Evolutionary conservation across 1,140 invertebrate species (phyloP).

Genomic region (Diachasma alloeum): DNA sequence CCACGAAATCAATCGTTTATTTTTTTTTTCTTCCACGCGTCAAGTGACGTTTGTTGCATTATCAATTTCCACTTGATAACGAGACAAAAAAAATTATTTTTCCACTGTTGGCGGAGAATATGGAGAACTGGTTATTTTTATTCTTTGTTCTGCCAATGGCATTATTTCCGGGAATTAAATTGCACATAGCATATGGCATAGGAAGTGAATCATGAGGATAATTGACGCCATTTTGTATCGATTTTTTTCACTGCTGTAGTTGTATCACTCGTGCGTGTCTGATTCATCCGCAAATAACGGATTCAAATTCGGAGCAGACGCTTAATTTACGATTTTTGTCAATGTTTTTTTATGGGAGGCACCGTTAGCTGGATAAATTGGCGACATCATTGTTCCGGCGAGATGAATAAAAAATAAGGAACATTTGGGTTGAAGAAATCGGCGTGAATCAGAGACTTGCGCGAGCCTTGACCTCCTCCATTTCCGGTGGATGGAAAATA

Average conservation of each 20-base stretch:
- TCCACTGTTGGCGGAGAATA: background rate
- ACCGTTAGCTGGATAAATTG: background rate
- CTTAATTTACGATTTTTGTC: too few relatives aligned
- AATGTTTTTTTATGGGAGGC: background rate
- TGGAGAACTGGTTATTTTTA: background rate
- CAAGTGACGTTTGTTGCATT: too few relatives aligned
- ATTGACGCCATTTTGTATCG: slow-evolving; percentile 11
- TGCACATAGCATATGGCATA: background rate
- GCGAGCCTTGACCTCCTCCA: slow-evolving; percentile 11
- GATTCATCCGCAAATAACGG: background rate
- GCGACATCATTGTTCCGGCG: background rate
- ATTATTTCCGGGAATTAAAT: background rate
- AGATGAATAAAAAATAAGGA: background rate
- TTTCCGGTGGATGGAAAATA: background rate
- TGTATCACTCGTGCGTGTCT: background rate
- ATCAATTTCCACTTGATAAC: background rate
- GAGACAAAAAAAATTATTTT: background rate
- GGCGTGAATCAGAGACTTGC: slow-evolving; percentile 14
- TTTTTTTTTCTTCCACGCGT: too few relatives aligned
- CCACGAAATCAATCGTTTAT: background rate
- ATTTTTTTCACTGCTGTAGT: background rate
- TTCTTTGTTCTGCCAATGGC: background rate
- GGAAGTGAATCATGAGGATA: slow-evolving; percentile 2
- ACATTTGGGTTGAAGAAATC: background rate
- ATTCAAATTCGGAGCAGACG: background rate